A percentile compares a stretch with the other conserved stretches of the same genome.
phyloP scores from a whole-genome alignment of 2,113 vertebrate genomes.

The Coregonus clupeaformis region DNA sequence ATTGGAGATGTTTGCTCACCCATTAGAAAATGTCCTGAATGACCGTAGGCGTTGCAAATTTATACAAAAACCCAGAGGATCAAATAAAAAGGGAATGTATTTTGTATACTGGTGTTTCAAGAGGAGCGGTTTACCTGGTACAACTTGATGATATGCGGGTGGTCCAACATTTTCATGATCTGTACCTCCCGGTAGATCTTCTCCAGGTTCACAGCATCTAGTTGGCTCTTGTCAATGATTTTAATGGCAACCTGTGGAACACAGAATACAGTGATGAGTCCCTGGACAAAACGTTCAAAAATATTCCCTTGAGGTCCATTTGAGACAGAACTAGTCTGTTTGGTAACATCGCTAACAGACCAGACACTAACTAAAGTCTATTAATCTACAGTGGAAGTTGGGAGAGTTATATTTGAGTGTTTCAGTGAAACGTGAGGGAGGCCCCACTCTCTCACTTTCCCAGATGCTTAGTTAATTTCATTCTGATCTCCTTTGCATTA shows the following conservation, averaged over 20 bases:
- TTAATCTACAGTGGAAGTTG: no score
- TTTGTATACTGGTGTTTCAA: neutral
- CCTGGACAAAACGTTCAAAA: no score
- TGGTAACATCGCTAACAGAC: no score
- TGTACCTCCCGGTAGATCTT: slow-evolving; percentile 98
- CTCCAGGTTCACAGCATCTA: slow-evolving; percentile 95
- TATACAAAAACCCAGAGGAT: neutral
- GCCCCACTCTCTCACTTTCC: no score
- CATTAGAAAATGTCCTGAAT: slow-evolving; percentile 38
- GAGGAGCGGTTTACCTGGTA: slow-evolving; percentile 82
- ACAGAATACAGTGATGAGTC: neutral
- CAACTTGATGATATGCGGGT: slow-evolving; percentile 96
- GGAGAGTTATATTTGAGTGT: no score
- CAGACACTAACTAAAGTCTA: no score
- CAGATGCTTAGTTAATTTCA: no score
- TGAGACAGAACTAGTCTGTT: no score
- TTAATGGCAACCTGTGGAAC: slow-evolving; percentile 91
- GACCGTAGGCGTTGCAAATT: neutral
- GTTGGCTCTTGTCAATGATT: slow-evolving; percentile 97
- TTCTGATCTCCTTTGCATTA: no score
- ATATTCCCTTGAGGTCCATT: no score
- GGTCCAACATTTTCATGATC: slow-evolving; percentile 98
- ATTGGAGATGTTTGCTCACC: slow-evolving; percentile 54
- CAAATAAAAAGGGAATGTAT: neutral
- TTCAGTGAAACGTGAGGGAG: no score